A percentile compares a stretch with the other conserved stretches of the same genome.
phyloP scores from a whole-genome alignment of 2,888 invertebrate genomes.

The Tetragonula carbonaria region DNA sequence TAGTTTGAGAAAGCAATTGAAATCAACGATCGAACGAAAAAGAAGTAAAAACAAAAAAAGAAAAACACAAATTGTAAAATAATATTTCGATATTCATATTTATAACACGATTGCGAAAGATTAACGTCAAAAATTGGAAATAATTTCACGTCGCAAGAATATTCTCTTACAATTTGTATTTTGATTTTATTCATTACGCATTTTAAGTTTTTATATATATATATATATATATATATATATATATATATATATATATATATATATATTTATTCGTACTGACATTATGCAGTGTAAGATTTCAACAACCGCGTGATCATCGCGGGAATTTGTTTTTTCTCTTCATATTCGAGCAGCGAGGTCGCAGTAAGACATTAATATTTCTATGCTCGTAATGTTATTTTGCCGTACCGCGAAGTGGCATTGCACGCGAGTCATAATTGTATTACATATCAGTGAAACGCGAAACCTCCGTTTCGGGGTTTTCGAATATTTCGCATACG shows the following conservation, averaged over 20 bases:
- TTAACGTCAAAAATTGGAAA: too few relatives aligned
- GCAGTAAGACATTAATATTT: not conserved
- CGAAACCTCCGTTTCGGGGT: not conserved
- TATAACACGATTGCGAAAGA: too few relatives aligned
- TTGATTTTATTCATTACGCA: not conserved
- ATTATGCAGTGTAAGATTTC: too few relatives aligned
- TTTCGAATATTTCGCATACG: not conserved
- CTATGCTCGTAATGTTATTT: not conserved
- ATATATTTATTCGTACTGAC: too few relatives aligned
- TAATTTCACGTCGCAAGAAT: not conserved
- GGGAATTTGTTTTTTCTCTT: not conserved
- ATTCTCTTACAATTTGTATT: not conserved
- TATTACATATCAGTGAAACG: not conserved
- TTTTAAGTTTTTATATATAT: not conserved
- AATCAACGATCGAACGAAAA: not conserved
- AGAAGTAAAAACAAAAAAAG: too few relatives aligned
- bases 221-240: too few relatives aligned
- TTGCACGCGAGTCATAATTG: not conserved
- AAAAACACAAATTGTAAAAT: too few relatives aligned
- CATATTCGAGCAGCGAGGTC: not conserved
- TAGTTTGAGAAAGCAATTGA: not conserved
- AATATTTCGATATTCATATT: too few relatives aligned
- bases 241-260: too few relatives aligned
- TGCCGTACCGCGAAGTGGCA: too few relatives aligned
- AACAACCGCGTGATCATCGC: too few relatives aligned